phyloP scores from a whole-genome alignment of 2,888 invertebrate genomes.

The Tenthredo scrophulariae region DNA sequence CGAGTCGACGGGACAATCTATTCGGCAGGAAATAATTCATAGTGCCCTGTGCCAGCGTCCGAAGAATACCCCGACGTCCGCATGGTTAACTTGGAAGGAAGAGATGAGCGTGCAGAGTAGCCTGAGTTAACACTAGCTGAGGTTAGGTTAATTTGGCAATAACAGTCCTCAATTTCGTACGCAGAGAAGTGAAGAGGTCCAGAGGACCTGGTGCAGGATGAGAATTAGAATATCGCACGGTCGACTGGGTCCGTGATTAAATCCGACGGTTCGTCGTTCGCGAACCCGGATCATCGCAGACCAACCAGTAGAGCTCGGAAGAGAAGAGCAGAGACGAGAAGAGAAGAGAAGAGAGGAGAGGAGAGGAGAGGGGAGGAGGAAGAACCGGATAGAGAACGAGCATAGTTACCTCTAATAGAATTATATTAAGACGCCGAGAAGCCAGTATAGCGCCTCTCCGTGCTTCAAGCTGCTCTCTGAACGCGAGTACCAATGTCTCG shows the following conservation, averaged over 20 bases:
- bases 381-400: slow-evolving; percentile 65
- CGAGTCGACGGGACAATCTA: background rate
- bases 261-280: slow-evolving; percentile 69
- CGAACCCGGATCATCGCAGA: slow-evolving; percentile 41
- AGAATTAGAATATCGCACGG: slow-evolving; percentile 72
- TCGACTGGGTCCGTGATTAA: slow-evolving; percentile 76
- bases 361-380: slow-evolving; percentile 45
- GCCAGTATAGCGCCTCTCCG: slow-evolving; percentile 63
- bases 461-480: slow-evolving; percentile 59
- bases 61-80: background rate
- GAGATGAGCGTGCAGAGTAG: background rate
- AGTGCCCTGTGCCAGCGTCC: background rate
- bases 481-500: slow-evolving; percentile 66
- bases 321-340: slow-evolving; percentile 56
- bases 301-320: slow-evolving; percentile 35
- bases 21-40: slow-evolving; percentile 12
- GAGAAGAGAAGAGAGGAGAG: slow-evolving; percentile 49
- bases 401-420: slow-evolving; percentile 77
- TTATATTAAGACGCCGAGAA: slow-evolving; percentile 76
- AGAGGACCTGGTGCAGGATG: slow-evolving; percentile 58
- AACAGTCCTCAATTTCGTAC: slow-evolving; percentile 60
- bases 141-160: slow-evolving; percentile 72
- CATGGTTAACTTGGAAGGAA: slow-evolving; percentile 2
- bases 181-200: slow-evolving; percentile 40
- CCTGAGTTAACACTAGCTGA: slow-evolving; percentile 54